phyloP scores from a whole-genome alignment of 2,888 invertebrate species.

The Mythimna ferrago region DNA sequence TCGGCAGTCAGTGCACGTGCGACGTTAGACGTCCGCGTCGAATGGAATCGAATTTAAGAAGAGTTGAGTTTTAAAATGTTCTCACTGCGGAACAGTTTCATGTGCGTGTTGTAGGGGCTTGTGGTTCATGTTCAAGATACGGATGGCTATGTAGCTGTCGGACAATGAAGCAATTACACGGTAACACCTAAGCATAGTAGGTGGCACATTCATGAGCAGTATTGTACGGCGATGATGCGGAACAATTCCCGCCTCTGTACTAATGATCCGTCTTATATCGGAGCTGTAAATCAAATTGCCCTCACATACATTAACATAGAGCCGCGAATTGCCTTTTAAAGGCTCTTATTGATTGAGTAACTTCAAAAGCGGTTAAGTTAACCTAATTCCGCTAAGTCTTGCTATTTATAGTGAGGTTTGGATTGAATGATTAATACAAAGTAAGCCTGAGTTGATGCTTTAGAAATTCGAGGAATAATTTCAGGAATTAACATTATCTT shows the following conservation, averaged over 20 bases:
- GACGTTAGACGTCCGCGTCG: conserved; percentile 63
- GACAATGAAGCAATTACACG: conserved; percentile 38
- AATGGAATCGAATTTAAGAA: conserved; percentile 66
- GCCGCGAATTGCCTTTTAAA: conserved; percentile 54
- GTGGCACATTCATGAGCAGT: conserved; percentile 61
- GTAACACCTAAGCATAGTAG: conserved; percentile 20
- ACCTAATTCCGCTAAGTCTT: conserved; percentile 43
- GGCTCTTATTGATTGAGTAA: conserved; percentile 50
- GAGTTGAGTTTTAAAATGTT: conserved; percentile 63
- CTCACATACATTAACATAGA: conserved; percentile 59
- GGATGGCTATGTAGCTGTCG: conserved; percentile 11
- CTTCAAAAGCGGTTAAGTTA: conserved; percentile 50
- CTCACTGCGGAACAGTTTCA: conserved; percentile 51
- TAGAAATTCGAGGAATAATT: neutral
- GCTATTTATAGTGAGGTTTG: conserved; percentile 30
- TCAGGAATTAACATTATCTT: neutral
- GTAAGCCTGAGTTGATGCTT: neutral
- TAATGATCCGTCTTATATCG: conserved; percentile 79
- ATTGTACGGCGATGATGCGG: conserved; percentile 73
- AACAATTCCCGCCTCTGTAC: conserved; percentile 69
- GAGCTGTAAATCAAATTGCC: conserved; percentile 75
- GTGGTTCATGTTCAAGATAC: conserved; percentile 3
- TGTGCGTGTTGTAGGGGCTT: conserved; percentile 40
- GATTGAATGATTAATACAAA: conserved; percentile 23
- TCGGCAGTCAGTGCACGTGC: conserved; percentile 65